Evolutionary conservation across 2,888 invertebrate genomes (phyloP), one percentile per base, ranked within the genome.

Genomic region (Holacanthella duospinosa): DNA sequence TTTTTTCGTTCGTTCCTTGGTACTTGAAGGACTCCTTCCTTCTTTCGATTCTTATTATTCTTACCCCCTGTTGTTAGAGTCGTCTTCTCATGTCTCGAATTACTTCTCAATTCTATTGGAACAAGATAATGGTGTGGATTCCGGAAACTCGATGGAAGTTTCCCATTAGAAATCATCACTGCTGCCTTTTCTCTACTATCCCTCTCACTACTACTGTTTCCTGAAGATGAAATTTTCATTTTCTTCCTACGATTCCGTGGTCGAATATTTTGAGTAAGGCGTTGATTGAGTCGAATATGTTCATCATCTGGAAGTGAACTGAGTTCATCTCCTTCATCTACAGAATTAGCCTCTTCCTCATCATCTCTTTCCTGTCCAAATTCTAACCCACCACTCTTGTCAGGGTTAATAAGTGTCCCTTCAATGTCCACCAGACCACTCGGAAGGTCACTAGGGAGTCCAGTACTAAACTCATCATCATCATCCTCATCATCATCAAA

Each of bases 401-500:
- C 67, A 21, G 48, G 48, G 12, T 60, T 63, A 61, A 68, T 61
- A 29, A 70, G 57, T 54, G 69, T 66, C 25, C 71, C 73, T 43
- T 70, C 71, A 56, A 71, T 64, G 64, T 73, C 73, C 25, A 73
- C 68, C 1, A 71, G 53, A 36, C 69, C 72, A 61, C 65, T 66
- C n/a, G 72, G 72, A 12, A 72, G 57, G 60, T 73, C 73, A 66
- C 65, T 68, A 0, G 69, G 69, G 12, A 69, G 60, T 25, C 67
- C 71, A n/a, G 64, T 58, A 53, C 69, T 73, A 29, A 70, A 61
- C 24, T 69, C 68, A 29, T 70, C 71, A 12, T 67, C 64, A 12
- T 54, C 29, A 12, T n/a, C 24, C 21, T 58, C 54, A 26, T 60
- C 24, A 28, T 36, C 12, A 21, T 44, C 24, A 26, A 28, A 55